Evolutionary conservation across 2,888 invertebrate species (phyloP).

Genomic region (Phragmatobia fuliginosa): DNA sequence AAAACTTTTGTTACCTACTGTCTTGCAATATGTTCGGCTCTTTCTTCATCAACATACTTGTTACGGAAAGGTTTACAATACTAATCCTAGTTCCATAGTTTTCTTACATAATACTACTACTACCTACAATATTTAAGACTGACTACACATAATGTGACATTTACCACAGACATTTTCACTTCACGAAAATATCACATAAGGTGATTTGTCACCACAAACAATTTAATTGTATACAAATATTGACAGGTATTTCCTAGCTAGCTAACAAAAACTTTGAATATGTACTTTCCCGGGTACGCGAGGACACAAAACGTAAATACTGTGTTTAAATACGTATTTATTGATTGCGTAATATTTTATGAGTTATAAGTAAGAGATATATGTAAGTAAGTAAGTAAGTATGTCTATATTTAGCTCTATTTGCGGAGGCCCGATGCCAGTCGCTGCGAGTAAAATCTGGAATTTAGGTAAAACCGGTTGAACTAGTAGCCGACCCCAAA

Average conservation of each 20-base stretch:
- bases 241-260: neutral
- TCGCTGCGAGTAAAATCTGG: no score
- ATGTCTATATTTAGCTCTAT: neutral
- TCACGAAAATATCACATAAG: neutral
- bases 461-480: no score
- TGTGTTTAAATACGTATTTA: neutral
- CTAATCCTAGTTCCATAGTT: neutral
- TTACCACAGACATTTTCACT: neutral
- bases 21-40: no score
- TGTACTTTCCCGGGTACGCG: neutral
- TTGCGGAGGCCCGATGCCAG: no score
- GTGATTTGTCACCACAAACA: slow-evolving; percentile 2
- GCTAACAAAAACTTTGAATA: neutral
- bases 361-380: no score
- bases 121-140: neutral
- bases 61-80: neutral
- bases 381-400: no score
- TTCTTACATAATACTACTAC: no score
- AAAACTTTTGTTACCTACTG: no score
- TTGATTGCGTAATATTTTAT: no score
- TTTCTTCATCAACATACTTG: neutral
- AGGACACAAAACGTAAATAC: neutral
- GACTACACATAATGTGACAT: neutral
- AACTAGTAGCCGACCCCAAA: no score
- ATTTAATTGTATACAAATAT: slow-evolving; percentile 4